A percentile compares a stretch with the other conserved stretches of the same genome.
Conservation (phyloP, 2,888 invertebrate genomes). For the Melikaiella ostensackeni region DNA sequence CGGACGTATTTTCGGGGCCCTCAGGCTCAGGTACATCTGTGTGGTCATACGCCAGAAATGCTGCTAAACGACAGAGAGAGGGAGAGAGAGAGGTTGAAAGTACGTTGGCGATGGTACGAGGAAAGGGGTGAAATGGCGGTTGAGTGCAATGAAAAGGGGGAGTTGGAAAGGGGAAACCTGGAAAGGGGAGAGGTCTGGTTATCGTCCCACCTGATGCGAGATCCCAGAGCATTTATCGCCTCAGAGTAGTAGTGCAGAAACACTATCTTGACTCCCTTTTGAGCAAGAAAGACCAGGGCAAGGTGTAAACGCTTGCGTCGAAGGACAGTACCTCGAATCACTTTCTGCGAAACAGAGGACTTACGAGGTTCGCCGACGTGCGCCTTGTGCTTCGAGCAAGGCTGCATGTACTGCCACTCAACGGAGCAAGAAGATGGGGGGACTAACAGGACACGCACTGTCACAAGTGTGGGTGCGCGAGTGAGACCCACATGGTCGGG, state of each 20-base stretch:
- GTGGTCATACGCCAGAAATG: slow-evolving; percentile 58
- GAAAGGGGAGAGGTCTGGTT: too few relatives aligned
- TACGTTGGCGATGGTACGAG: too few relatives aligned
- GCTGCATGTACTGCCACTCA: slow-evolving; percentile 66
- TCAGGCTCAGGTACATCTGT: slow-evolving; percentile 42
- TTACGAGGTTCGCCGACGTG: slow-evolving; percentile 72
- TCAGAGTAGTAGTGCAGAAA: slow-evolving; percentile 15
- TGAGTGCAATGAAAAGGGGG: too few relatives aligned
- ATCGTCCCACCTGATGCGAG: too few relatives aligned
- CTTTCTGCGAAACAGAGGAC: slow-evolving; percentile 53
- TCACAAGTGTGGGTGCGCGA: slow-evolving; percentile 55
- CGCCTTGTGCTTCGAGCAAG: slow-evolving; percentile 69
- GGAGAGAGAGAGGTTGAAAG: too few relatives aligned
- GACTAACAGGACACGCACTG: slow-evolving; percentile 56
- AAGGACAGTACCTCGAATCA: too few relatives aligned
- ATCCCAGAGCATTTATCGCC: not conserved
- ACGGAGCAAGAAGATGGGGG: slow-evolving; percentile 52
- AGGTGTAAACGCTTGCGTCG: slow-evolving; percentile 43
- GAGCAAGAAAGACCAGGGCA: slow-evolving; percentile 58
- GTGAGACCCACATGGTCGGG: slow-evolving; percentile 55
- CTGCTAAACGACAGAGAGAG: too few relatives aligned
- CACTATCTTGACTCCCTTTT: slow-evolving; percentile 30
- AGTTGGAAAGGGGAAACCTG: too few relatives aligned
- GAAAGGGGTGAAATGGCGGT: too few relatives aligned
- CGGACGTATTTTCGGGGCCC: too few relatives aligned